Percentiles rank a stretch among this genome's conserved stretches.
phyloP scores from a whole-genome alignment of 2,888 invertebrate genomes.

The Apotomis betuletana region DNA sequence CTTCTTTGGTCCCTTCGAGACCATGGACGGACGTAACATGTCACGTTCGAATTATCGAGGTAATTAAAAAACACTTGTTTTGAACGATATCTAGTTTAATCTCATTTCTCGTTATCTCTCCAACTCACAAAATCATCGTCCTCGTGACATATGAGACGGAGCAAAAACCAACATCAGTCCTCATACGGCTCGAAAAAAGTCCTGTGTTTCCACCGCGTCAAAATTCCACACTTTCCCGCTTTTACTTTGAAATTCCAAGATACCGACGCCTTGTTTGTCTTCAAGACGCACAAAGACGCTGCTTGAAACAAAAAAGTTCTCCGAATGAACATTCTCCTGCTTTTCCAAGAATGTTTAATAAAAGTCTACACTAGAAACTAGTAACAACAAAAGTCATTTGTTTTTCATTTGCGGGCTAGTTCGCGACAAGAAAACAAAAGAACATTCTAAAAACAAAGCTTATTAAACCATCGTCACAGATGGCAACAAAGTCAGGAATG shows the following conservation, averaged over 20 bases:
- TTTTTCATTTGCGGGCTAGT: slow-evolving; percentile 12
- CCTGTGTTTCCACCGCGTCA: slow-evolving; percentile 17
- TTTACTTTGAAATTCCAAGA: slow-evolving; percentile 20
- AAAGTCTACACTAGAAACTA: slow-evolving; percentile 21
- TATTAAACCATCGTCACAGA: neutral
- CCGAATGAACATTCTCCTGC: slow-evolving; percentile 27
- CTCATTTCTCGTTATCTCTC: too few relatives aligned
- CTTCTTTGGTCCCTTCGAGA: too few relatives aligned
- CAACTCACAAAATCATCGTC: too few relatives aligned
- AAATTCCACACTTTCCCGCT: slow-evolving; percentile 36
- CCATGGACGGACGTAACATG: too few relatives aligned
- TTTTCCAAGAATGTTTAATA: slow-evolving; percentile 20
- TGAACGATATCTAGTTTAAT: too few relatives aligned
- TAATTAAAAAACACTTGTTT: too few relatives aligned
- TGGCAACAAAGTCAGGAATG: neutral
- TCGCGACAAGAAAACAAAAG: neutral
- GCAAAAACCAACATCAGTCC: slow-evolving; percentile 12
- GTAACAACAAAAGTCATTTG: slow-evolving; percentile 16
- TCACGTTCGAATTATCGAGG: too few relatives aligned
- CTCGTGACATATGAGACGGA: slow-evolving; percentile 6
- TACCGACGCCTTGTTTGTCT: slow-evolving; percentile 23
- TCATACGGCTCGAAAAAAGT: slow-evolving; percentile 9
- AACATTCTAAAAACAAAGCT: slow-evolving; percentile 3
- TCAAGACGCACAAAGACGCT: slow-evolving; percentile 24
- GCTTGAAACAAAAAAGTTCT: slow-evolving; percentile 30